Base-by-base conservation (phyloP, 2,888 invertebrate genomes). In the Ariolimax columbianus region DNA sequence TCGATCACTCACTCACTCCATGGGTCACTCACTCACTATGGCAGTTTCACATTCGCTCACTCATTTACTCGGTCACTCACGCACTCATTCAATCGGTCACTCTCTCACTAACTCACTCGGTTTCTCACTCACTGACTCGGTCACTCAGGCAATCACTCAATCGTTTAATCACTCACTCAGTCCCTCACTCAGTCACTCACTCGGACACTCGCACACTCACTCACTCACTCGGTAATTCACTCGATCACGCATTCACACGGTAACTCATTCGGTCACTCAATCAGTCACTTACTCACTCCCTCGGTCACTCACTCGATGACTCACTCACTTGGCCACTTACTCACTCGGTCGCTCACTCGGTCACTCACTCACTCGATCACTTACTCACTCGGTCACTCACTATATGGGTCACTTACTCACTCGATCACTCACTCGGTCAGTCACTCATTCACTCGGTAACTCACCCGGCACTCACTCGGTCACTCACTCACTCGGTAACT, bases 291-390 rank as follows among this genome's bases (percentile, higher is more conserved):
- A 66, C 66, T 30, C 66, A 30, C 66, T 66, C 66, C 26, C 66
- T 66, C 66, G 30, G n/a, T 30, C 66, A 66, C 66, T 75, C 75
- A 55, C 77, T 55, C 77, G 23, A 55, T 77, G 23, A 36, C 77
- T 77, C 77, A 38, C 75, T 40, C 75, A n/a, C 75, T 26, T 30
- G 30, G 11, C 30, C n/a, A 30, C n/a, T 66, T 30, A 26, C 66
- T 66, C 66, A 66, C 55, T 55, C 55, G 23, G 19, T 55, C 55
- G 23, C 55, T 55, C 55, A 47, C 47, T 47, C 47, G 17, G 9
- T 47, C 47, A 47, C 47, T 17, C 55, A 55, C 55, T 55, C 55
- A 55, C 55, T 55, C 55, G 23, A 17, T 55, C 55, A 55, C 55
- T 55, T 23, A 47, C 55, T 11, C 55, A 55, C 55, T 55, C 55